Evolutionary conservation across 1,140 invertebrate genomes (phyloP), one percentile per base, ranked within the genome.

Genomic region (Archegozetes longisetosus): DNA sequence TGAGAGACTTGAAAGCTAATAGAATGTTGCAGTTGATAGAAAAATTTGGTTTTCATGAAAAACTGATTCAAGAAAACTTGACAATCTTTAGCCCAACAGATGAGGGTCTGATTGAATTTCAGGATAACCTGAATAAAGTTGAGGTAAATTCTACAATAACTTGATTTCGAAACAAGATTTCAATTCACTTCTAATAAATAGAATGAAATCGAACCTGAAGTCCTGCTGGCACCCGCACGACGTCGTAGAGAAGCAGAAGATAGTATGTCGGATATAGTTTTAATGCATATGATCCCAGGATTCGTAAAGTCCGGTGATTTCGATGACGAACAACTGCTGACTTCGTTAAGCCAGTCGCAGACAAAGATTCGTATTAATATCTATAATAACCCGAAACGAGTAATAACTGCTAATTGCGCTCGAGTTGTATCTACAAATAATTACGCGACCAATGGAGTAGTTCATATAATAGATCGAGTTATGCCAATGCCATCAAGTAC

Each of bases 51-150:
- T 58, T 78, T 14, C 66, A 73, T 20, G 68, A 70, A n/a, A 72
- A 71, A 26, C 67, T 78, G 23, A 61, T 68, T 27, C 61, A 65
- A 3, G 71, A 66, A 54, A 79, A 75, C 61, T 66, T 76, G 13
- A 80, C 79, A 0, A 61, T 80, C 9, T 80, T 81, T 56, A 70
- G 75, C 46, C 79, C 79, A 52, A 73, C 70, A 0, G 75, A 81
- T 65, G 70, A 73, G 20, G 76, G 77, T 14, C 70, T 80, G 60
- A 62, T 62, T 27, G 65, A 69, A 26, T 55, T 62, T 20, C 61
- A 64, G 61, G 65, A 66, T 59, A 49, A 67, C 55, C 40, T 58
- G 59, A 55, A 40, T n/a, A 57, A 57, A 9, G 55, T 63, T 57
- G 52, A 61, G 29, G 62, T 63, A 32, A 60, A 51, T 53, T 26